Base-by-base conservation (phyloP, 2,888 invertebrate species). In the Thereva nobilitata region DNA sequence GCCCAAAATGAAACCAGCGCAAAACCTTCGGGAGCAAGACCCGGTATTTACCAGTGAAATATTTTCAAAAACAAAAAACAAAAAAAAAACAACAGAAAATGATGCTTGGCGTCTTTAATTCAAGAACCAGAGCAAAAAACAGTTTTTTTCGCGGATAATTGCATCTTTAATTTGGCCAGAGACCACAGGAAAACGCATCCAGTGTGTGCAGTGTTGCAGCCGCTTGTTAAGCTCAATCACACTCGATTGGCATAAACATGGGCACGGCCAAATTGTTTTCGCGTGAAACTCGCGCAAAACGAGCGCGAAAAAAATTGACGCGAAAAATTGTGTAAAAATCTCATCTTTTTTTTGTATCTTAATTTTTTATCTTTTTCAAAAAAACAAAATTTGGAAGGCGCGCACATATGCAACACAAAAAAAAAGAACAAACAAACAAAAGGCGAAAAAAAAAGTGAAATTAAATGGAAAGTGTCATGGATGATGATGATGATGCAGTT, bases 101-200 rank as follows among this genome's bases (percentile, higher is more conserved):
- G 23, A 23, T 23, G 23, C 23, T 23, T 23, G 23, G 23, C 23
- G 23, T 23, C 23, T 49, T 47, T 59, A 23, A 59, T 42, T 4
- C 7, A 61, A 61, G 37, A 61, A 61, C 41, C 9, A 10, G 40
- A 40, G 35, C 49, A 49, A 44, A 61, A 61, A 61, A 55, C 40
- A 12, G 41, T 37, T 66, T 57, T 57, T 57, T 66, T 66, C 56
- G 66, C 56, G 66, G 66, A 35, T 66, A 66, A 66, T 66, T 66
- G 56, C 55, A 57, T 56, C 40, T 66, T 66, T 66, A 66, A 66
- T 66, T 66, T 66, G 57, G 23, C 23, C 23, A 23, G 23, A 23
- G 23, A 23, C 23, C 23, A 23, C 23, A 23, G 23, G 2, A 23
- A 23, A 23, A 23, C 23, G 23, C 23, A 23, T 23, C 23, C 23